Conservation (phyloP, 2,888 invertebrate species). For the Volucella inanis region DNA sequence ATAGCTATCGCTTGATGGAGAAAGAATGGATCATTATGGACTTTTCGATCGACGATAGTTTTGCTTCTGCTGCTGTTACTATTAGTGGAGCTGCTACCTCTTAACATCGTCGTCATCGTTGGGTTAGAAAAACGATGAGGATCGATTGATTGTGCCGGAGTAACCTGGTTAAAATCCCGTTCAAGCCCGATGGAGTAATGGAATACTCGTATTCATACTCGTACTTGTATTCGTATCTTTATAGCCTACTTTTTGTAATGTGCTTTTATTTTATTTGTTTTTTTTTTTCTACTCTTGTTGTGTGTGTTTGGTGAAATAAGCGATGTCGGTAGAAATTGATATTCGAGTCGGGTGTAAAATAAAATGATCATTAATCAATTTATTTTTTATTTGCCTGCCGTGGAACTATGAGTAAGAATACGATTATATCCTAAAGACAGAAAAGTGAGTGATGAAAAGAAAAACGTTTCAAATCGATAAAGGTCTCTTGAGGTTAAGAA, state of each 20-base stretch:
- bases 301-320: conserved; percentile 58
- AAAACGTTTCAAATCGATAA: too few species aligned
- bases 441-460: too few species aligned
- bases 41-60: conserved; percentile 31
- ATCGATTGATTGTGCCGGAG: conserved; percentile 63
- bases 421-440: too few species aligned
- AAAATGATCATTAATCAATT: conserved; percentile 74
- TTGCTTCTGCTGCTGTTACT: background rate
- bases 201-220: conserved; percentile 23
- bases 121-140: conserved; percentile 51
- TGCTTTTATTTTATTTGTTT: conserved; percentile 44
- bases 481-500: too few species aligned
- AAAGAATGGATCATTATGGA: conserved; percentile 64
- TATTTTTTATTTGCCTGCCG: conserved; percentile 30
- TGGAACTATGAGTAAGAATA: too few species aligned
- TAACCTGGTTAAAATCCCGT: conserved; percentile 65
- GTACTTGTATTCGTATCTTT: too few species aligned
- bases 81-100: conserved; percentile 12
- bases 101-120: conserved; percentile 28
- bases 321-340: conserved; percentile 68
- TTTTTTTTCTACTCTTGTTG: conserved; percentile 3
- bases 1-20: conserved; percentile 12
- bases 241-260: too few species aligned
- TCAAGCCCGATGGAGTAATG: conserved; percentile 59
- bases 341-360: conserved; percentile 71